phyloP scores from a whole-genome alignment of 2,797 vertebrate genomes.

The Sebastes steindachneri region DNA sequence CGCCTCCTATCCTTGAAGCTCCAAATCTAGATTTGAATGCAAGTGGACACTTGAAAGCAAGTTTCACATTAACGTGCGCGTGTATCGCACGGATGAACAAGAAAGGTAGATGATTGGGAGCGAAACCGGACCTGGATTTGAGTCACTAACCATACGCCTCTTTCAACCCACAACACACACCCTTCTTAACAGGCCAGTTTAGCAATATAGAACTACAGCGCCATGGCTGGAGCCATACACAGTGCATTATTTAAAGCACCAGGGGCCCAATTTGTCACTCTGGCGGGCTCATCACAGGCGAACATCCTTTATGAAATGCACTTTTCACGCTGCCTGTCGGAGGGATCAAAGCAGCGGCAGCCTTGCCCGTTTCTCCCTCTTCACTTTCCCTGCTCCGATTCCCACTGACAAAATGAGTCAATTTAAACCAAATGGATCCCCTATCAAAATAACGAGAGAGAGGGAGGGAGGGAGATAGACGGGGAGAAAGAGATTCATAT shows the following conservation, averaged over 20 bases:
- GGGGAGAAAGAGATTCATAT: conserved; percentile 45
- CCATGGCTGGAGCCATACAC: conserved; percentile 61
- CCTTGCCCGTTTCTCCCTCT: conserved; percentile 59
- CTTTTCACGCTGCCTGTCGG: conserved; percentile 78
- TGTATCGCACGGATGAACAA: conserved; percentile 26
- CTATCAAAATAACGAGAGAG: conserved; percentile 68
- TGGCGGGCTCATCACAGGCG: conserved; percentile 78
- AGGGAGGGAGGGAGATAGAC: conserved; percentile 37
- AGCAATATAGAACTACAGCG: conserved; percentile 58
- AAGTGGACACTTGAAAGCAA: conserved; percentile 40
- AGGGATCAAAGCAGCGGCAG: conserved; percentile 78
- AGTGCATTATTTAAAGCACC: conserved; percentile 83
- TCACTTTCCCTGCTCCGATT: conserved; percentile 65
- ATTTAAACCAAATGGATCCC: conserved; percentile 79
- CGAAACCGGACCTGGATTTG: conserved; percentile 30
- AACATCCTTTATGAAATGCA: conserved; percentile 85
- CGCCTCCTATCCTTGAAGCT: conserved; percentile 9
- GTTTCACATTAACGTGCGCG: conserved; percentile 21
- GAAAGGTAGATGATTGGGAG: conserved; percentile 40
- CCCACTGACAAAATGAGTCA: conserved; percentile 82
- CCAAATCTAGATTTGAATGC: conserved; percentile 28
- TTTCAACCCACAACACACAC: conserved; percentile 37
- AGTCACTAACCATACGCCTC: conserved; percentile 6
- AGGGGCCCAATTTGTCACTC: conserved; percentile 82
- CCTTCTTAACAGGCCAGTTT: conserved; percentile 67